Evolutionary conservation across 1,140 invertebrate species (phyloP).

Genomic region (Drosophila seguyi): DNA sequence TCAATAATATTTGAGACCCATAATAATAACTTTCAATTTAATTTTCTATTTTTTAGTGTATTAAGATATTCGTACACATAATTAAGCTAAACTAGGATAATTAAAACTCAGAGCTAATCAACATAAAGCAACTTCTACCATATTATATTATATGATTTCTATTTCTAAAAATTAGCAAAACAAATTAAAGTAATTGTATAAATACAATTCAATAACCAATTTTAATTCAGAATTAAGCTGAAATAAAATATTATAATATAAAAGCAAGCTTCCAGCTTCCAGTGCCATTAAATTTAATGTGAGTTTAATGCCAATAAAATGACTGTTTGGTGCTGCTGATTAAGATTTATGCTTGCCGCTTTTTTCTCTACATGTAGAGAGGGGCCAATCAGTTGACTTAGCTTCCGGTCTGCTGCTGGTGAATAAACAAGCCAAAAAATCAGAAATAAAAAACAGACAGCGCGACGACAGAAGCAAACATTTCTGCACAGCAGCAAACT

Average conservation of each 20-base stretch:
- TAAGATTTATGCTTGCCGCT: slow-evolving; percentile 2
- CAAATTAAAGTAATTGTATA: not conserved
- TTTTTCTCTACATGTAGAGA: slow-evolving; percentile 2
- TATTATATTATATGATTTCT: not conserved
- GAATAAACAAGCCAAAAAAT: slow-evolving; percentile 51
- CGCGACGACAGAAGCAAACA: slow-evolving; percentile 64
- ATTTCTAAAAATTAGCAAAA: not conserved
- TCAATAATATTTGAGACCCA: not conserved
- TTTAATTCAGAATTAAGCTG: no score
- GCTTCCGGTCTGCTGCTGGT: slow-evolving; percentile 27
- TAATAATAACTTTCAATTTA: no score
- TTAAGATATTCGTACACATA: no score
- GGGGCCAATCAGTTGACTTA: slow-evolving; percentile 72
- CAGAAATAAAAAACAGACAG: slow-evolving; percentile 36
- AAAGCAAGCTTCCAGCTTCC: no score
- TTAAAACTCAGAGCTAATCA: no score
- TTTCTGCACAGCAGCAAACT: slow-evolving; percentile 65
- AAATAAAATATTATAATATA: not conserved
- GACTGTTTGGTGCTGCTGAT: slow-evolving; percentile 4
- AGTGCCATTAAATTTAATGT: not conserved
- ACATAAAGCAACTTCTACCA: not conserved
- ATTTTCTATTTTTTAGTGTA: no score
- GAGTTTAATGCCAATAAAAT: slow-evolving; percentile 11
- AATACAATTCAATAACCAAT: not conserved
- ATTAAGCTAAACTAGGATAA: no score